Base-by-base conservation (phyloP, 2,888 invertebrate species). In the Philereme transversata region DNA sequence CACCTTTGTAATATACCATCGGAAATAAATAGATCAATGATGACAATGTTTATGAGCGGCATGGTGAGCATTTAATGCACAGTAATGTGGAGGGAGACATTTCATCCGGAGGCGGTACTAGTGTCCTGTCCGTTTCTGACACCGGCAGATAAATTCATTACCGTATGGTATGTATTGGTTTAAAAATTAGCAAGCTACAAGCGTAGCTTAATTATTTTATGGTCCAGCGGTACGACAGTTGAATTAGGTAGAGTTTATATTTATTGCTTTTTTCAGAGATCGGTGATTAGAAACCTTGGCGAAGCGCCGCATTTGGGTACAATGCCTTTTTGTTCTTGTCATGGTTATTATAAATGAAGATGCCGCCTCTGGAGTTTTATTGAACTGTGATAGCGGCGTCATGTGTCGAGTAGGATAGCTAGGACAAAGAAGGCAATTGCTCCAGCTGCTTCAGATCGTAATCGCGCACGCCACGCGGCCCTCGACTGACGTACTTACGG, bases 371-470 rank as follows among this genome's bases (percentile, higher is more conserved):
- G 53, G 44, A 5, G 33, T 60, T 67, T 64, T 57, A 66, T 68
- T 57, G 64, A 60, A 55, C 60, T 62, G 54, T 57, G 40, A 40
- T 7, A 40, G 40, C 51, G 52, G 52, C 51, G 55, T 63, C 60
- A 65, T 63, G 70, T 74, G 70, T 70, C 70, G 71, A 75, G 77
- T 73, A 81, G 80, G 82, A 87, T 88, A 88, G 75, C 77, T 73
- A 81, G 79, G 83, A 87, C 88, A 88, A 87, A 89, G 88, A 86
- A 85, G 88, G 86, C 87, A 87, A 88, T 87, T 86, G 88, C 83
- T 79, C 73, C 77, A 73, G 78, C 78, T 71, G 70, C 70, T 71
- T 72, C 69, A 81, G 88, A 89, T 88, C 71, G 74, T 79, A 82
- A 89, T 88, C 88, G 69, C 72, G 73, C 83, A 83, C 81, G 81